phyloP scores from a whole-genome alignment of 2,797 vertebrate genomes.

The Orestias chungarensis region DNA sequence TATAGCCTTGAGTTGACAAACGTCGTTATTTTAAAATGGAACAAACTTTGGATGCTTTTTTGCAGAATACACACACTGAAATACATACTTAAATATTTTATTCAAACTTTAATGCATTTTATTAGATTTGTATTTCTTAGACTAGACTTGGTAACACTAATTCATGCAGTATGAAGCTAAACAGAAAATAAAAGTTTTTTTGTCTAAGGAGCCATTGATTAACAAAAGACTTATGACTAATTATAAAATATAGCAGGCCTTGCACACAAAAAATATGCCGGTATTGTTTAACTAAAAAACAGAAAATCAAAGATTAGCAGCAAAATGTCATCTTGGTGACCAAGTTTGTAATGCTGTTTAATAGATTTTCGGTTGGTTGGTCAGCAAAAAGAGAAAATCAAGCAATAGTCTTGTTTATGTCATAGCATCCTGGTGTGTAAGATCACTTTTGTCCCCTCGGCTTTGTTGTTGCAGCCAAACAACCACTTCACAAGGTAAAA shows the following conservation, averaged over 20 bases:
- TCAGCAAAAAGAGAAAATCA: neutral
- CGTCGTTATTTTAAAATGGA: neutral
- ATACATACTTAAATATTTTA: neutral
- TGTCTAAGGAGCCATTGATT: too few relatives aligned
- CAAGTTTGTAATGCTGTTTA: neutral
- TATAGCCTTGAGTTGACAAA: neutral
- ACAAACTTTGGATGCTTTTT: neutral
- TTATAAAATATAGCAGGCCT: neutral
- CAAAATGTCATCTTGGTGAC: neutral
- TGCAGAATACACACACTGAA: neutral
- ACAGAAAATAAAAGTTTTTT: neutral
- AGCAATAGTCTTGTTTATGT: neutral
- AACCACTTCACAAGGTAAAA: neutral
- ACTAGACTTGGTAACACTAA: neutral
- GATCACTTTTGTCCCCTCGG: neutral
- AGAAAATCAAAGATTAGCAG: neutral
- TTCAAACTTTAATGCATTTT: neutral
- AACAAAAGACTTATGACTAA: too few relatives aligned
- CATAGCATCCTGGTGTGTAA: neutral
- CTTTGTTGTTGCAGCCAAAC: neutral
- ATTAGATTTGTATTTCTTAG: neutral
- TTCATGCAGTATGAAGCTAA: neutral
- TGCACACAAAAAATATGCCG: neutral
- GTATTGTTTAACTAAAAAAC: neutral
- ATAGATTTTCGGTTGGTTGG: neutral